Conservation (phyloP, 2,888 invertebrate species). For the Drosophila prolongata region DNA sequence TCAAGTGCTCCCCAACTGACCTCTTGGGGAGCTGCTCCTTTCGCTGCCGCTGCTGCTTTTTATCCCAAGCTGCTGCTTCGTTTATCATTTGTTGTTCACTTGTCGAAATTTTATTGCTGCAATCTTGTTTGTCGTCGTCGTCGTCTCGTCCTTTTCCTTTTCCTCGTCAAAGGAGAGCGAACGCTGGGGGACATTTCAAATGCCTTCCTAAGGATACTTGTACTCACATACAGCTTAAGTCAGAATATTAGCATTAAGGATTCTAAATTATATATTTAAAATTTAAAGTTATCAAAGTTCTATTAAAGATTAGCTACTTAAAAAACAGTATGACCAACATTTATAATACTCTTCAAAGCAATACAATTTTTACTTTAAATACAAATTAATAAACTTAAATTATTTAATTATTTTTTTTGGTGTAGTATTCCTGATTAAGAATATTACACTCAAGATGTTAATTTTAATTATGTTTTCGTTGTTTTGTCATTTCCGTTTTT, state of each 20-base stretch:
- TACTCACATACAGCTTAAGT: slow-evolving; percentile 3
- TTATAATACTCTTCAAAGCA: no score
- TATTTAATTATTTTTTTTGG: no score
- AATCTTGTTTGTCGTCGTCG: slow-evolving; percentile 80
- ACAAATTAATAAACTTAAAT: no score
- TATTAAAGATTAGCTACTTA: no score
- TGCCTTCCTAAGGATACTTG: slow-evolving; percentile 30
- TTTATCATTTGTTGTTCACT: slow-evolving; percentile 81
- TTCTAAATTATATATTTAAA: no score
- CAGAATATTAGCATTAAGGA: background rate
- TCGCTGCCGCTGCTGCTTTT: slow-evolving; percentile 49
- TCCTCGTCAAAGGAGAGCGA: slow-evolving; percentile 47
- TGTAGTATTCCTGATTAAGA: no score
- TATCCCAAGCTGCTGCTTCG: slow-evolving; percentile 73
- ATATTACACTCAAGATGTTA: no score
- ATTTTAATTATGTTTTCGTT: no score
- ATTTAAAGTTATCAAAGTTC: no score
- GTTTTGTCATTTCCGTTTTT: no score
- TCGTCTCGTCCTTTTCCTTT: slow-evolving; percentile 55
- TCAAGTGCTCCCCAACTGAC: slow-evolving; percentile 56
- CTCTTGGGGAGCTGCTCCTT: slow-evolving; percentile 28
- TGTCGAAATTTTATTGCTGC: slow-evolving; percentile 81
- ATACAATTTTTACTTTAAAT: no score
- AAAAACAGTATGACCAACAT: no score
- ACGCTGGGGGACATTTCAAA: slow-evolving; percentile 49